Evolutionary conservation across 2,888 invertebrate genomes (phyloP).

Genomic region (Watsonalla cultraria): DNA sequence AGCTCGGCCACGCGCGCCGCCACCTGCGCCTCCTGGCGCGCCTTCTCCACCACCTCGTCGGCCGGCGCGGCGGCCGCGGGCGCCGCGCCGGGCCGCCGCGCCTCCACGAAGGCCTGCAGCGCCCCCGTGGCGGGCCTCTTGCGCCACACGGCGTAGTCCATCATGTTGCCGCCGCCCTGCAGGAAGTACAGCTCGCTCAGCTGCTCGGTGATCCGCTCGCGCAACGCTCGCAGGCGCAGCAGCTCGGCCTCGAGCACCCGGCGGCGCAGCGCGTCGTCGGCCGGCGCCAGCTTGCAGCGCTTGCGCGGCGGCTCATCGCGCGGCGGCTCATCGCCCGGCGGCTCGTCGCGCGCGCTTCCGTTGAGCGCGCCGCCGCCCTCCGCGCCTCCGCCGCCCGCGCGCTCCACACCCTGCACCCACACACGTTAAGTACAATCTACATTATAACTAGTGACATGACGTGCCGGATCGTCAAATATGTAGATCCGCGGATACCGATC

Average conservation of each 20-base stretch:
- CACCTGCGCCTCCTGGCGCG: slow-evolving; percentile 91
- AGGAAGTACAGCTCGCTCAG: slow-evolving; percentile 92
- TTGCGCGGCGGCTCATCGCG: slow-evolving; percentile 53
- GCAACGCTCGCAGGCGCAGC: slow-evolving; percentile 82
- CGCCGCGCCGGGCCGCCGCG: slow-evolving; percentile 80
- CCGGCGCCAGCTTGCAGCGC: slow-evolving; percentile 37
- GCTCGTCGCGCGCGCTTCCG: slow-evolving; percentile 25
- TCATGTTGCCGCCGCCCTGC: slow-evolving; percentile 91
- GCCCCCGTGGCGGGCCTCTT: slow-evolving; percentile 88
- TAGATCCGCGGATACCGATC: too few species aligned
- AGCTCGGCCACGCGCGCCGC: slow-evolving; percentile 94
- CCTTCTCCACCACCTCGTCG: slow-evolving; percentile 66
- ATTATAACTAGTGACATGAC: too few species aligned
- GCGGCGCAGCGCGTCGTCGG: slow-evolving; percentile 71
- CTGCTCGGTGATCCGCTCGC: slow-evolving; percentile 87
- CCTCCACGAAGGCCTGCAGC: slow-evolving; percentile 86
- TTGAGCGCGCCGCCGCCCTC: slow-evolving; percentile 27
- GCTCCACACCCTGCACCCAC: slow-evolving; percentile 58
- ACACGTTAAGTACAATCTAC: too few species aligned
- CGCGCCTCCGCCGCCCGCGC: slow-evolving; percentile 18
- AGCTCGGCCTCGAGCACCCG: slow-evolving; percentile 85
- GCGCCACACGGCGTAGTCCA: slow-evolving; percentile 92
- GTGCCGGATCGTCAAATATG: too few species aligned
- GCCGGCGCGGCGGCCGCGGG: slow-evolving; percentile 80
- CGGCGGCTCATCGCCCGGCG: slow-evolving; percentile 25